These are phyloP conservation scores for Clarias gariepinus DNA, from an alignment of 2,113 vertebrate species.

Conservation along the genomic window DNA sequence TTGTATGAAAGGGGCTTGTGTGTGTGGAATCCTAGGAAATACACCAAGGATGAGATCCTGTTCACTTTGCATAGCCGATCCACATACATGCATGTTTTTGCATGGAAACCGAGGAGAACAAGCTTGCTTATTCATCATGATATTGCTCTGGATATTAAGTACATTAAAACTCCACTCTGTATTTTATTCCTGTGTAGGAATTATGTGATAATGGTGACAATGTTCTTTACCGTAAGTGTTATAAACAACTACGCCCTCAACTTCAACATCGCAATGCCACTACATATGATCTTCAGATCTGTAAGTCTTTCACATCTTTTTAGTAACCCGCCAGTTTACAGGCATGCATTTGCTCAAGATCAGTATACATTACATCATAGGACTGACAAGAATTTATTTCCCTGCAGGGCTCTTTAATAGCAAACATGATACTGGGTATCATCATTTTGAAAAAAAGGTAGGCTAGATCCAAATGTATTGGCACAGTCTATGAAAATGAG, in stretches of 20 bases:
- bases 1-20: not conserved
- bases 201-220: conserved; percentile 91
- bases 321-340: too few relatives aligned
- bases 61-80: too few relatives aligned
- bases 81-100: too few relatives aligned
- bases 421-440: conserved; percentile 93
- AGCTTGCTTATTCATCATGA: not conserved
- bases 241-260: conserved; percentile 98
- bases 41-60: not conserved
- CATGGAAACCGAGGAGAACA: not conserved
- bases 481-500: not conserved
- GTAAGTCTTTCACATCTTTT: conserved; percentile 72
- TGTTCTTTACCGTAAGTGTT: conserved; percentile 97
- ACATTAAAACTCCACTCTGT: not conserved
- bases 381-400: conserved; percentile 26
- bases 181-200: conserved; percentile 70
- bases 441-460: conserved; percentile 97
- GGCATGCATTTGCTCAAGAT: not conserved
- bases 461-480: not conserved
- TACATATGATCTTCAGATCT: conserved; percentile 99
- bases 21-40: not conserved
- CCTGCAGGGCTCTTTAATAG: conserved; percentile 91
- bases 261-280: conserved; percentile 93
- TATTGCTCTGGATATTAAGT: not conserved
- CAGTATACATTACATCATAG: conserved; percentile 2